Base-by-base conservation (phyloP, 2,888 invertebrate genomes). In the Nudaria mundana region DNA sequence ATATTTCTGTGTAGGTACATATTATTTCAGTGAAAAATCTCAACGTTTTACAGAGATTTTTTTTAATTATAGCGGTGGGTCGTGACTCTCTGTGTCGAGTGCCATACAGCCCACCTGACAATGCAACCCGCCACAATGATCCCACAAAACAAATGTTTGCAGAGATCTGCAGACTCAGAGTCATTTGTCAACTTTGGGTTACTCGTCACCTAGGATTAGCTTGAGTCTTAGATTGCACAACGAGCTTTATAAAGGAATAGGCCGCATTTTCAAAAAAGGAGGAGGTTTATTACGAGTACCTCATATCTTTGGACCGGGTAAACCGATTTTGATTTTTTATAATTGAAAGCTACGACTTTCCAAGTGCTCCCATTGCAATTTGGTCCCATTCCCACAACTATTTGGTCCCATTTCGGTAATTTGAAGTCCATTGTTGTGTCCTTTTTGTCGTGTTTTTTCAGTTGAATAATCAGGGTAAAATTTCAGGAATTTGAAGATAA, bases 61-160 rank as follows among this genome's bases (percentile, higher is more conserved):
- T 62, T 62, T 63, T 63, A 61, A 63, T 63, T 61, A 63, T 52
- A 47, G 37, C 54, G 10, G 43, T 43, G 37, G 46, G 60, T 43
- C 44, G 55, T 30, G 25, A 13, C 26, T 13, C 14, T 15, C 25
- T 41, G 38, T 42, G 49, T 57, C 42, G 54, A 59, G 64, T 56
- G 45, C 37, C 35, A 52, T 62, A 40, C 49, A 64, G 63, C 42
- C 37, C 37, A 13, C n/a, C 64, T 59, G 59, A 63, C 63, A 63
- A 63, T 61, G 55, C 47, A 42, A 33, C 32, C 37, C 36, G 28
- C 29, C 45, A 49, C 62, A 62, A 56, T 57, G 55, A 58, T 50
- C 45, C 52, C n/a, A 49, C 47, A 51, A 52, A 52, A 64, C 55
- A 61, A 59, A 48, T 54, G 51, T 50, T 45, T 30, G 13, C 46